Conservation (phyloP, 1,140 invertebrate genomes). For the Calliopsis andreniformis region DNA sequence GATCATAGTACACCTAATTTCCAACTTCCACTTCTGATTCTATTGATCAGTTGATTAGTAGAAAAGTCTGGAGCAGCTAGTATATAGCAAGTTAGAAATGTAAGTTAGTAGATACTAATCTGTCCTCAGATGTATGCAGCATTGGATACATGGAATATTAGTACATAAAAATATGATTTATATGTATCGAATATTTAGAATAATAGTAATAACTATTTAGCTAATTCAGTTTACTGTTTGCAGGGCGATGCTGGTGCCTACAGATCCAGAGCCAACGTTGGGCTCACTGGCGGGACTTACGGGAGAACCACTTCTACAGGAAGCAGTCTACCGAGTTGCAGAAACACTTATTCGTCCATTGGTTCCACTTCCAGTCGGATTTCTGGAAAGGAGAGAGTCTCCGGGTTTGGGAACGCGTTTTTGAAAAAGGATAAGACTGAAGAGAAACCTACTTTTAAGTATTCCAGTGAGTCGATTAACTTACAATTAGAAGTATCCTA, state of each 20-base stretch:
- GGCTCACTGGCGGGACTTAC: conserved; percentile 61
- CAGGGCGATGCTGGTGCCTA: conserved; percentile 75
- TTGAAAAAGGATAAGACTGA: conserved; percentile 72
- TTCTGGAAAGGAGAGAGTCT: conserved; percentile 68
- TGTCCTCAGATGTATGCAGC: too few species aligned
- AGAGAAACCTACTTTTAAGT: conserved; percentile 75
- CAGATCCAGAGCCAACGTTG: conserved; percentile 66
- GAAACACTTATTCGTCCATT: conserved; percentile 70
- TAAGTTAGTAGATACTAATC: too few species aligned
- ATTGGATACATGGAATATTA: too few species aligned
- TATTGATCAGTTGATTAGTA: too few species aligned
- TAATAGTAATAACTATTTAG: not conserved
- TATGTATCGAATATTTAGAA: too few species aligned
- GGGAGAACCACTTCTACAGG: conserved; percentile 68
- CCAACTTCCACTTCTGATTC: too few species aligned
- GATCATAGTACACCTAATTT: too few species aligned
- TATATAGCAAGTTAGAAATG: too few species aligned
- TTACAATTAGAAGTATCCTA: too few species aligned
- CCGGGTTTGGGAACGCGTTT: conserved; percentile 65
- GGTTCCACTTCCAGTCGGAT: conserved; percentile 65
- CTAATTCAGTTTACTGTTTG: conserved; percentile 43
- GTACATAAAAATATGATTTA: too few species aligned
- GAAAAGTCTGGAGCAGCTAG: too few species aligned
- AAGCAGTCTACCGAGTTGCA: conserved; percentile 72
- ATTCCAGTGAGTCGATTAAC: conserved; percentile 71